phyloP scores from a whole-genome alignment of 2,113 vertebrate genomes.

The Callopanchax toddi region DNA sequence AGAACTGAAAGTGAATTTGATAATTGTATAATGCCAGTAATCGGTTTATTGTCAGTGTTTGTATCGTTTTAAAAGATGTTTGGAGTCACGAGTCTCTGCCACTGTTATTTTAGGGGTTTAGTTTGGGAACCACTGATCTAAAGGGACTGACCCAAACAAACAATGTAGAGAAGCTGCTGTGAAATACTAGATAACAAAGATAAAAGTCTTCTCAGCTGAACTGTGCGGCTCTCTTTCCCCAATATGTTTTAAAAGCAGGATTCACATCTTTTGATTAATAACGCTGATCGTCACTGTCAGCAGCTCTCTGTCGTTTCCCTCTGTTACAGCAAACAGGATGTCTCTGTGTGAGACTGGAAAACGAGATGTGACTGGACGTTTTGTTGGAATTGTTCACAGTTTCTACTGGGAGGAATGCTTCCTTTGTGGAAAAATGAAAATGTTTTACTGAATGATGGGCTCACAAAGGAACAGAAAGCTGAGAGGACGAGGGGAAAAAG shows the following conservation, averaged over 20 bases:
- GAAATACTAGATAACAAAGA: too few relatives aligned
- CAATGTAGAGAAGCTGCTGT: too few relatives aligned
- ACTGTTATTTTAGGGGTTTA: too few relatives aligned
- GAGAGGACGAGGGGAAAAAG: slow-evolving; percentile 1
- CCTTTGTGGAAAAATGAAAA: slow-evolving; percentile 25
- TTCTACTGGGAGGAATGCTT: slow-evolving; percentile 9
- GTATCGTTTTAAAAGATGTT: too few relatives aligned
- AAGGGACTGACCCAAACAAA: too few relatives aligned
- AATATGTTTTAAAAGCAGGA: not conserved
- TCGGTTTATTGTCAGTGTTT: too few relatives aligned
- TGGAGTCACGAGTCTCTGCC: too few relatives aligned
- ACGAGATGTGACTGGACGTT: slow-evolving; percentile 36
- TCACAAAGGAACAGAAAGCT: slow-evolving; percentile 4
- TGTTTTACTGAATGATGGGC: slow-evolving; percentile 3
- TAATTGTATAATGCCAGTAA: too few relatives aligned
- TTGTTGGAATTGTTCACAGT: slow-evolving; percentile 33
- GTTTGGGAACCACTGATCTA: too few relatives aligned
- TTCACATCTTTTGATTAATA: slow-evolving; percentile 14
- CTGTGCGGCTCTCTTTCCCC: slow-evolving; percentile 5
- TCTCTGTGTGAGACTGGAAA: slow-evolving; percentile 40
- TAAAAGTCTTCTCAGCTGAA: too few relatives aligned
- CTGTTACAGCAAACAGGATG: slow-evolving; percentile 56
- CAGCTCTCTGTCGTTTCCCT: slow-evolving; percentile 36
- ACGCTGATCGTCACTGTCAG: slow-evolving; percentile 19
- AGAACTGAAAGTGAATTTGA: too few relatives aligned